Percentiles rank a stretch among this genome's conserved stretches.
These are phyloP conservation scores for Cyrtorhinus lividipennis DNA, from an alignment of 1,140 invertebrate species.

Conservation along the genomic window DNA sequence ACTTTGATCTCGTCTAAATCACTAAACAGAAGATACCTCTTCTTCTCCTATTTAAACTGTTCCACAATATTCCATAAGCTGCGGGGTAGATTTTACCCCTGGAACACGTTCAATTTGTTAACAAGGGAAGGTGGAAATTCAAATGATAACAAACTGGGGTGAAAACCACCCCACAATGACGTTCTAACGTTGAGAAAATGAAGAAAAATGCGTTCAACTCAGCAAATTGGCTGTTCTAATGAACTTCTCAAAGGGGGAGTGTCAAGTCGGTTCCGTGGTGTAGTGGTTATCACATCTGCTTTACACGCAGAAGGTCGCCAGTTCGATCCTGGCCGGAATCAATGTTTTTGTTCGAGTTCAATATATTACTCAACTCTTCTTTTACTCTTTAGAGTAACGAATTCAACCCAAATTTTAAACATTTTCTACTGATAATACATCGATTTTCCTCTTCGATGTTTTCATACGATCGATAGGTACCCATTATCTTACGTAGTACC, in stretches of 20 bases:
- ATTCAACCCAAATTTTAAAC: neutral
- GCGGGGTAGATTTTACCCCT: too few relatives aligned
- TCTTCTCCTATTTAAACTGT: too few relatives aligned
- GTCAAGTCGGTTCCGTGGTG: conserved; percentile 45
- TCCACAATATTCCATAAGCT: too few relatives aligned
- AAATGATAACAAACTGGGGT: neutral
- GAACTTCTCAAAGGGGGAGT: too few relatives aligned
- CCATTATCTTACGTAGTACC: neutral
- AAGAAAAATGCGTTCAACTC: neutral
- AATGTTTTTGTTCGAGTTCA: conserved; percentile 27
- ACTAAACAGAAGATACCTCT: too few relatives aligned
- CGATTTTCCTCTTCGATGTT: neutral
- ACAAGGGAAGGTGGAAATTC: too few relatives aligned
- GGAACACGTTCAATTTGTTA: too few relatives aligned
- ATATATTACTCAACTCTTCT: too few relatives aligned
- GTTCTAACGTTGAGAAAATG: neutral
- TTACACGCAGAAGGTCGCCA: conserved; percentile 68
- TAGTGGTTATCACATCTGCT: conserved; percentile 53
- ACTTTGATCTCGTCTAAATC: too few relatives aligned
- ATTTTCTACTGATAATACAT: too few relatives aligned
- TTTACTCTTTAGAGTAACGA: too few relatives aligned
- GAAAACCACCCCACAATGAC: neutral
- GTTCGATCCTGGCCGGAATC: conserved; percentile 66
- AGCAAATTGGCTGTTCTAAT: too few relatives aligned
- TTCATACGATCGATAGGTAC: neutral